Percentiles rank a stretch among this genome's conserved stretches.
phyloP scores from a whole-genome alignment of 37 sponge, comb jelly and placozoan genomes.

The Tethya wilhelma region DNA sequence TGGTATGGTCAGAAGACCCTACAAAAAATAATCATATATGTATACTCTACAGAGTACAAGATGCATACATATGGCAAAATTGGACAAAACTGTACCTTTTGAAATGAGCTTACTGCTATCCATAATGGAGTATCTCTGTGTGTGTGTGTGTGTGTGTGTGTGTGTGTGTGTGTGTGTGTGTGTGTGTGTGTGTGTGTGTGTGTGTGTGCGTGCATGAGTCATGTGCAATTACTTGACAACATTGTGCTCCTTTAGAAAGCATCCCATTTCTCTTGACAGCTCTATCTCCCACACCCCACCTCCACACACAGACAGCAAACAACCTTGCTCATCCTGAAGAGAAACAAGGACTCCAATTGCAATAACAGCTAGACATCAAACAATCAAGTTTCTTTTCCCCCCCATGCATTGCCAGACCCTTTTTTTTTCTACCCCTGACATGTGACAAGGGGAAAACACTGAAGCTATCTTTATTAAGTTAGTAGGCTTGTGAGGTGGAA shows the following conservation, averaged over 20 bases:
- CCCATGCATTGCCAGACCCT: not conserved
- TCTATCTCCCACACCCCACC: slow-evolving; percentile 62
- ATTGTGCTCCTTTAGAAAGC: not conserved
- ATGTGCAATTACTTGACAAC: slow-evolving; percentile 24
- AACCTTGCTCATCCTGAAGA: not conserved
- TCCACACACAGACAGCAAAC: not conserved
- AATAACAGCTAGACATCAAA: not conserved
- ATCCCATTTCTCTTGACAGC: slow-evolving; percentile 14
- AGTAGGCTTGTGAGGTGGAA: no score
- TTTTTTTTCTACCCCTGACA: no score
- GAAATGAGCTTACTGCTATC: not conserved
- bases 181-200: not conserved
- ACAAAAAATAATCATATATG: no score
- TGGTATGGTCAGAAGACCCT: no score
- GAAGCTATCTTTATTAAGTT: no score
- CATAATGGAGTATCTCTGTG: not conserved
- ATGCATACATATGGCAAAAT: no score
- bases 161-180: not conserved
- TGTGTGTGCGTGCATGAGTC: no score
- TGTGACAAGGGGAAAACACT: no score
- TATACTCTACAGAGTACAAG: no score
- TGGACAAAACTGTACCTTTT: not conserved
- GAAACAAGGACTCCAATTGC: not conserved
- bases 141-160: not conserved
- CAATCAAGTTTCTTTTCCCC: not conserved